Percentiles rank a stretch among this genome's conserved stretches.
phyloP scores from a whole-genome alignment of 2,797 vertebrate species.

The Siniperca obscura region DNA sequence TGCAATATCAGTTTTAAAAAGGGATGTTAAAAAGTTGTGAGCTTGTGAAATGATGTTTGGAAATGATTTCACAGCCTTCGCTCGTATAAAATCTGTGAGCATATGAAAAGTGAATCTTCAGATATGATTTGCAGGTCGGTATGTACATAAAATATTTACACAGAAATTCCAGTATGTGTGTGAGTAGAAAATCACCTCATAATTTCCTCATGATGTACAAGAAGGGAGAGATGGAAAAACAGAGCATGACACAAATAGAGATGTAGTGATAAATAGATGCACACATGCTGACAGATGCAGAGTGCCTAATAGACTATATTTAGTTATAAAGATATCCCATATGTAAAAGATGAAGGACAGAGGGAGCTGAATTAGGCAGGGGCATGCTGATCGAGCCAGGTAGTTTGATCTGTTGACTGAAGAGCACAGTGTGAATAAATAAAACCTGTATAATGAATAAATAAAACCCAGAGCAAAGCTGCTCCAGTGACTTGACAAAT shows the following conservation, averaged over 20 bases:
- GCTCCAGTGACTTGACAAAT: constrained; percentile 32
- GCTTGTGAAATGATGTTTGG: constrained; percentile 3
- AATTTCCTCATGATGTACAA: neutral
- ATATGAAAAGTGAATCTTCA: neutral
- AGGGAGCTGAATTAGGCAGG: constrained; percentile 14
- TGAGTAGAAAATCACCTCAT: neutral
- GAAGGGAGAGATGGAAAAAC: neutral
- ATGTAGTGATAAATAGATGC: neutral
- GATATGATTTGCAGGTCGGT: neutral
- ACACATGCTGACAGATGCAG: neutral
- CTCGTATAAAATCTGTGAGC: neutral
- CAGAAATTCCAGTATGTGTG: neutral
- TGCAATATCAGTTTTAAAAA: neutral
- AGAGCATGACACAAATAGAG: neutral
- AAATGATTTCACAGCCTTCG: neutral
- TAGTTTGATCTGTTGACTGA: constrained; percentile 43
- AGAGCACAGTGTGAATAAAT: constrained; percentile 56
- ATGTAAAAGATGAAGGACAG: neutral
- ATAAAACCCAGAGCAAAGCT: constrained; percentile 36
- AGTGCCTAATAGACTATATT: neutral
- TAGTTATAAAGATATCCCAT: neutral
- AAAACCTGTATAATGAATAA: constrained; percentile 60
- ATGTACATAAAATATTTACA: neutral
- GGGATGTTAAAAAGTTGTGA: neutral
- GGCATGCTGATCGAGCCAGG: neutral